A percentile compares a stretch with the other conserved stretches of the same genome.
These are phyloP conservation scores for Drosophila ohnishii DNA, from an alignment of 1,140 invertebrate species.

Conservation along the genomic window DNA sequence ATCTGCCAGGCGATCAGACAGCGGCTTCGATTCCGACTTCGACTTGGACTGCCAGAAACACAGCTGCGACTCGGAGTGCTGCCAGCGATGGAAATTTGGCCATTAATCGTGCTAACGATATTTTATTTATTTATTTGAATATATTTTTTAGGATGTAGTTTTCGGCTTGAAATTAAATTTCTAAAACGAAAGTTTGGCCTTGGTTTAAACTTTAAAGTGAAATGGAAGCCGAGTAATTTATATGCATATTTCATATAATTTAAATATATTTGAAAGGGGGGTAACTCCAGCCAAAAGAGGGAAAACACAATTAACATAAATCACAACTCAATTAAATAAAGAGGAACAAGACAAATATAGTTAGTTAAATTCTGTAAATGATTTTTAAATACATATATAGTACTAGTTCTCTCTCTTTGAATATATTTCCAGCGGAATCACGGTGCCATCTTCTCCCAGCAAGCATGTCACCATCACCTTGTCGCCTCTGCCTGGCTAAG, in stretches of 20 bases:
- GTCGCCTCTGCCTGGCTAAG: conserved; percentile 66
- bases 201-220: too few species aligned
- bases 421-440: neutral
- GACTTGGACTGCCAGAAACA: conserved; percentile 38
- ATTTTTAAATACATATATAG: too few species aligned
- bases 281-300: too few species aligned
- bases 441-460: conserved; percentile 15
- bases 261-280: too few species aligned
- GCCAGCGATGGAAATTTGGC: conserved; percentile 32
- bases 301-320: too few species aligned
- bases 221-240: too few species aligned
- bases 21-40: conserved; percentile 25
- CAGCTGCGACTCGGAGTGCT: conserved; percentile 34
- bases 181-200: conserved; percentile 4
- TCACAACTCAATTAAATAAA: too few species aligned
- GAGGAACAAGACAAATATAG: too few species aligned
- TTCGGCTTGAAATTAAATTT: neutral
- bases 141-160: neutral
- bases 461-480: conserved; percentile 66
- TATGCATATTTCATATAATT: too few species aligned
- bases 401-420: too few species aligned
- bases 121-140: conserved; percentile 22
- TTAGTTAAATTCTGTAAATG: too few species aligned
- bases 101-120: conserved; percentile 40
- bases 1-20: conserved; percentile 64